Base-by-base conservation (phyloP, 2,797 vertebrate species). In the Acanthopagrus latus region DNA sequence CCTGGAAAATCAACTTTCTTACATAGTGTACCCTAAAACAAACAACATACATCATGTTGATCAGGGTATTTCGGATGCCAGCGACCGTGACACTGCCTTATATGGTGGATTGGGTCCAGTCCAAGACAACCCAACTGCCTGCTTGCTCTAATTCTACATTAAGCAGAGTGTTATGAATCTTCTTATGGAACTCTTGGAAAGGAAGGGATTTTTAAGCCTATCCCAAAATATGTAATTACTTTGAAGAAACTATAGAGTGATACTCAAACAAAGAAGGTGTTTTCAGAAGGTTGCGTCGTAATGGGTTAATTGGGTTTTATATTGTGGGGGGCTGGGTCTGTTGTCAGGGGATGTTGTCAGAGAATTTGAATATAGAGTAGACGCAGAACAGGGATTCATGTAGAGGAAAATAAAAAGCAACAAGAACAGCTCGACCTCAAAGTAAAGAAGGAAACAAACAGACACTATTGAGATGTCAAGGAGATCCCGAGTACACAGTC, bases 361-460 rank as follows among this genome's bases (percentile, higher is more conserved):
- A 57, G 14, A 64, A 27, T 48, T 72, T 12, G 38, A 65, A 60
- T 44, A 20, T 13, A 12, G 9, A 20, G 20, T 41, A 59, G 41
- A 64, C 59, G 47, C 47, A 65, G 70, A 70, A 18, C 29, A 29
- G 58, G 43, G 41, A 74, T 74, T 73, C 58, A 25, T 27, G 74
- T 58, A n/a, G 43, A 38, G 38, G 2, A 8, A 8, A 38, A 62
- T 65, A 66, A 68, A 47, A 43, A 55, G 21, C 48, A 73, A 38
- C 33, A 46, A 69, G 38, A 78, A 54, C 47, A 60, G 18, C 38
- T 73, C 20, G 18, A 21, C 58, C 59, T 72, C 48, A 55, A 74
- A 75, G 38, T 64, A 80, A 85, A 75, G 55, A 74, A 62, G 62
- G n/a, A 81, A 76, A 78, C 55, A 76, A 73, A 66, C 44, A 41